Conservation (phyloP, 2,113 vertebrate species). For the Platichthys flesus region DNA sequence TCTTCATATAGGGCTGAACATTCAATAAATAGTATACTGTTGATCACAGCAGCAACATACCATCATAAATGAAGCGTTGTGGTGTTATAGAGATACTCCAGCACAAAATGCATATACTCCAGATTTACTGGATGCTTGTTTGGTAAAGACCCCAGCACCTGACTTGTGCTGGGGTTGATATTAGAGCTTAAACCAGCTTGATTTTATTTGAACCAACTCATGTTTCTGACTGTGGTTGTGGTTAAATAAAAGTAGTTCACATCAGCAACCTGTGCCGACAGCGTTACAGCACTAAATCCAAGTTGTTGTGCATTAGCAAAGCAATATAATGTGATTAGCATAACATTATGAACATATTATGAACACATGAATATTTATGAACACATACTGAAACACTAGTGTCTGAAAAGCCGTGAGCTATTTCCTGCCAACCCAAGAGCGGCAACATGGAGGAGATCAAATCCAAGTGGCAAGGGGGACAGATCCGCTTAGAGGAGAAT, state of each 20-base stretch:
- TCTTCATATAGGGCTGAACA: not conserved
- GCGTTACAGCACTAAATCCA: not conserved
- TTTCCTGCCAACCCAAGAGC: no score
- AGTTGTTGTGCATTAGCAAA: not conserved
- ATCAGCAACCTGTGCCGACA: not conserved
- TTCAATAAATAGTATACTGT: not conserved
- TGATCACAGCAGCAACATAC: not conserved
- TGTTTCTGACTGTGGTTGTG: not conserved
- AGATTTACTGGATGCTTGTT: not conserved
- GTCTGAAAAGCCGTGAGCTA: no score
- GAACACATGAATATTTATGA: no score
- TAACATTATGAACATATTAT: no score
- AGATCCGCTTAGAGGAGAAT: no score
- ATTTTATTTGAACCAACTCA: no score
- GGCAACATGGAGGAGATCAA: no score
- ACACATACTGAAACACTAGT: no score
- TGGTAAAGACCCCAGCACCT: not conserved
- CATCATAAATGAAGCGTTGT: not conserved
- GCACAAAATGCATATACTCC: not conserved
- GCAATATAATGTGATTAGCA: not conserved
- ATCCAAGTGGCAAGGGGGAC: no score
- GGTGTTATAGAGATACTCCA: no score
- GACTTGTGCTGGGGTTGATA: no score
- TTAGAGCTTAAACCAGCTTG: no score
- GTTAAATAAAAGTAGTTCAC: not conserved